Evolutionary conservation across 1,140 invertebrate genomes (phyloP).

Genomic region (Camponotus floridanus): DNA sequence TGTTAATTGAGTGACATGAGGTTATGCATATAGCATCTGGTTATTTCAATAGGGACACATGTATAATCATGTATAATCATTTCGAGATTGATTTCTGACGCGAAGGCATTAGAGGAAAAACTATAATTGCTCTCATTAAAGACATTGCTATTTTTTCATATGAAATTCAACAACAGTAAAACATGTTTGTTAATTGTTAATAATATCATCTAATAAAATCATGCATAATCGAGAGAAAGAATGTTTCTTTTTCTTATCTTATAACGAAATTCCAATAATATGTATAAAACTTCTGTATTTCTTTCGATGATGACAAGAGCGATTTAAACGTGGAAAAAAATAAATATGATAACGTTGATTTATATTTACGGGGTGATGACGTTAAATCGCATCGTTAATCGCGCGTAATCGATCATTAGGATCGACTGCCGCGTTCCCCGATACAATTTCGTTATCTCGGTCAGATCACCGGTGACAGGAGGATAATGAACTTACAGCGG

Average conservation of each 20-base stretch:
- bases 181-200: neutral
- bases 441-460: slow-evolving; percentile 61
- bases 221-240: neutral
- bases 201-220: neutral
- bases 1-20: neutral
- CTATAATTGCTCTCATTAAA: slow-evolving; percentile 14
- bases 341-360: neutral
- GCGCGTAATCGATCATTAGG: slow-evolving; percentile 50
- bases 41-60: neutral
- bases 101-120: slow-evolving; percentile 16
- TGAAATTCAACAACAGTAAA: neutral
- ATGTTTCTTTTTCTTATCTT: neutral
- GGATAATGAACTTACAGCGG: slow-evolving; percentile 63
- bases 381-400: slow-evolving; percentile 43
- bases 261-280: neutral
- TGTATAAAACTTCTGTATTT: neutral
- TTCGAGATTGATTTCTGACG: slow-evolving; percentile 41
- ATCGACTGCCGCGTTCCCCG: slow-evolving; percentile 43
- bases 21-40: neutral
- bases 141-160: slow-evolving; percentile 17
- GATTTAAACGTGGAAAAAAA: neutral
- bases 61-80: slow-evolving; percentile 28
- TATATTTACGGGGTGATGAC: slow-evolving; percentile 11
- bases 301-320: neutral
- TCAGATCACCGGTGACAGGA: slow-evolving; percentile 59